These are phyloP conservation scores for Urosaurus nigricauda DNA, from an alignment of 2,797 vertebrate species.

Conservation along the genomic window DNA sequence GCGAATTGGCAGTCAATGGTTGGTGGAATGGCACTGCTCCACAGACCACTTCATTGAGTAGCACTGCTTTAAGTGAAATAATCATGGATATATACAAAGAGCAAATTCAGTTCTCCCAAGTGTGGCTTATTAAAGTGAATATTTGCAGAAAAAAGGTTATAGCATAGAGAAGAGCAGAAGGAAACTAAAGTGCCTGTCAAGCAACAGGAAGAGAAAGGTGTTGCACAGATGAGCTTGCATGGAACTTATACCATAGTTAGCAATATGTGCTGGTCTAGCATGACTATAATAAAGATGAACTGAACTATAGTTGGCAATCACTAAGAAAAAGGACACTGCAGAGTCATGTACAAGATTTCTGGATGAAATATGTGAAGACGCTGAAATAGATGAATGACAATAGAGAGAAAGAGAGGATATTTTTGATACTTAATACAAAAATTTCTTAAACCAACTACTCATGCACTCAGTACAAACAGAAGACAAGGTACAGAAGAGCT, in stretches of 20 bases:
- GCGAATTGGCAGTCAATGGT: too few relatives aligned
- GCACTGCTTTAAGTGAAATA: not conserved
- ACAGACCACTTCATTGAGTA: too few relatives aligned
- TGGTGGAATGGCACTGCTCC: too few relatives aligned
- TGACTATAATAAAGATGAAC: too few relatives aligned
- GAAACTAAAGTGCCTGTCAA: not conserved
- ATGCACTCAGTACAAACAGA: not conserved
- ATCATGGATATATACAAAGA: not conserved
- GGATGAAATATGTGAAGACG: not conserved
- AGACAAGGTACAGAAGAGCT: not conserved
- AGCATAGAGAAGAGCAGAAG: not conserved
- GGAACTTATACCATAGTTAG: not conserved
- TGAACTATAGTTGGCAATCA: not conserved
- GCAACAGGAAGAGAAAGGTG: not conserved
- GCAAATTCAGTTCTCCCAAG: not conserved
- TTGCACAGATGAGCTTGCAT: not conserved
- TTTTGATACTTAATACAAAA: constrained; percentile 8
- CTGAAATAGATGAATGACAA: not conserved
- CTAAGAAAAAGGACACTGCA: not conserved
- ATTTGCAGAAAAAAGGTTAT: not conserved
- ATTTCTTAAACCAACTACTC: too few relatives aligned
- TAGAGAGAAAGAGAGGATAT: not conserved
- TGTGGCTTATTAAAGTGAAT: not conserved
- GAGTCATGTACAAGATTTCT: not conserved
- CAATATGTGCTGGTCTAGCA: too few relatives aligned